Evolutionary conservation across 2,113 vertebrate genomes (phyloP), one percentile per base, ranked within the genome.

Genomic region (Cyanistes caeruleus): DNA sequence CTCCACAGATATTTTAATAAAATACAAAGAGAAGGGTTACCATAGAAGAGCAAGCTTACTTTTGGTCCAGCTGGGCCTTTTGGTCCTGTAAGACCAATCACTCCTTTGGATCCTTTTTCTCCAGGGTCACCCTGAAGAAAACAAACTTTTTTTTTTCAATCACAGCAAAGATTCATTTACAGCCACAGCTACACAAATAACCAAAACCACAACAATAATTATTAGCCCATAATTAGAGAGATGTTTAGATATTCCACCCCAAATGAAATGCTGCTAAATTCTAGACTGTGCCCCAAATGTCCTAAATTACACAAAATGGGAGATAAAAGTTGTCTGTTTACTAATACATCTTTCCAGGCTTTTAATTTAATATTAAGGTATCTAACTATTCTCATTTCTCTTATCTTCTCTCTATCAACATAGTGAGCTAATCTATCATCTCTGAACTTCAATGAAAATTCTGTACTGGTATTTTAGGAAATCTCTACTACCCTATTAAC

Each of bases 41-140:
- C 23, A 69, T 39, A 52, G 69, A 81, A 43, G 72, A 86, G 64
- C 9, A 89, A 90, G 62, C 95, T 83, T 94, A 98, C 98, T 97
- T 98, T 98, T 60, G 95, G 89, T 85, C 98, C 98, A 55, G 91
- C 43, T 3, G 91, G 59, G 33, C 98, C 97, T 41, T 72, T 56
- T 85, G 25, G 59, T 70, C 97, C 98, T 62, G 7, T 93, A 68
- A 51, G 48, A 72, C 98, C 97, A 75, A 60, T 75, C 24, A 20
- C 63, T 93, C 97, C 97, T 97, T 96, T 75, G 56, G 94, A 96
- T 43, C 98, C 97, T 95, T 97, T 98, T 74, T 96, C 96, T 84
- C 97, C 97, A 10, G 90, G 95, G 77, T 98, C 97, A 51, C 98
- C 97, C 98, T 98, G 85, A 87, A 3, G 6, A 83, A 88, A 93